These are phyloP conservation scores for Phrynocephalus versicolor DNA, from an alignment of 2,113 vertebrate genomes.

Conservation along the genomic window DNA sequence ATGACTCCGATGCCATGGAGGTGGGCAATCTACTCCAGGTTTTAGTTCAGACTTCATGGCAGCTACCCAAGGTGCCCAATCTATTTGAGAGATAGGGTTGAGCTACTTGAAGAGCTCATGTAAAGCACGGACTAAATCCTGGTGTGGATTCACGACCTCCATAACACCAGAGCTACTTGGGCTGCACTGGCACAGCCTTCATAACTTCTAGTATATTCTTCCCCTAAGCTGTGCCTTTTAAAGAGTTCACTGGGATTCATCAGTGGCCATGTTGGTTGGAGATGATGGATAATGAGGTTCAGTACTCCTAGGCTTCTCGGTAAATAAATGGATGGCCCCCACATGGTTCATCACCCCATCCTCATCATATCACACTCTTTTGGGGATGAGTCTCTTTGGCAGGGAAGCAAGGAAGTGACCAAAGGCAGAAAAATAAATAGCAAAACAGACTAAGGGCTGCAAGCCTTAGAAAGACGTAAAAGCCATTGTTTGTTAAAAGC, in stretches of 20 bases:
- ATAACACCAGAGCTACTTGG: no score
- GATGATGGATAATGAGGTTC: background rate
- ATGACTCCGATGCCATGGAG: no score
- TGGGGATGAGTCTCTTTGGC: background rate
- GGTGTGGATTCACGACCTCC: no score
- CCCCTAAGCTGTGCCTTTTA: background rate
- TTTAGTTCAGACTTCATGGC: no score
- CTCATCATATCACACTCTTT: background rate
- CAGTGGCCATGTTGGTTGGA: background rate
- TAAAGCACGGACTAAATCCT: no score
- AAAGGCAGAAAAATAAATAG: background rate
- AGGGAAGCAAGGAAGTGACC: background rate
- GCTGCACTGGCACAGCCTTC: background rate
- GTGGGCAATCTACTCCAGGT: no score
- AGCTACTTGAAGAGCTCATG: no score
- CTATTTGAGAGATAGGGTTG: no score
- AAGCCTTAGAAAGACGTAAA: background rate
- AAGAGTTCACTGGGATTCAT: background rate
- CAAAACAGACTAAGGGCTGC: background rate
- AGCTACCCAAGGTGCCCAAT: no score
- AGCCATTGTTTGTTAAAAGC: background rate
- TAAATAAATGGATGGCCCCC: no score
- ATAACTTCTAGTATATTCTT: background rate
- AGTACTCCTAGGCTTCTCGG: background rate
- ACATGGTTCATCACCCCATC: background rate